Evolutionary conservation across 2,113 vertebrate species (phyloP), one percentile per base, ranked within the genome.

Genomic region (Emydocephalus ijimae): DNA sequence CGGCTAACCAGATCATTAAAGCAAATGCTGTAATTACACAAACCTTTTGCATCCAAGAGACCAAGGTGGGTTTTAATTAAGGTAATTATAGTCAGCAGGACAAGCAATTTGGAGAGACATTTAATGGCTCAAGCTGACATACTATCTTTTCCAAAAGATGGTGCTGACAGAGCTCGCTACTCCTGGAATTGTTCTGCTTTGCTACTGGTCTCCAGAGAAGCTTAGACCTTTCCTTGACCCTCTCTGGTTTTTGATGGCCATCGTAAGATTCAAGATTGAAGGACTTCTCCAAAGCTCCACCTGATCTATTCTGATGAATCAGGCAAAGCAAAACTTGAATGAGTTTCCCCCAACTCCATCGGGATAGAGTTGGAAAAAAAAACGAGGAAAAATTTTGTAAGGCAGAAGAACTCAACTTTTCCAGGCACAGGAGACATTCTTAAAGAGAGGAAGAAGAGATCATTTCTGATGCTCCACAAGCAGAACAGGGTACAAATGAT

Each of bases 51-150:
- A 93, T 87, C 94, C 92, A 93, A 96, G 93, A 89, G 92, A 96
- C 91, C 90, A 93, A 96, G 94, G 94, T 94, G 94, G 96, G 92
- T 95, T 97, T 96, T 96, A 96, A 96, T 95, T 96, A 96, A 96
- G 93, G 94, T 92, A 95, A 95, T 96, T 96, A 93, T 88, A 87
- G 95, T 92, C 96, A 94, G 96, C 91, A 94, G 94, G 96, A 97
- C 90, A 88, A 94, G 87, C 96, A 95, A 94, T 96, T 96, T 97
- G 87, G 93, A 92, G 87, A 95, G 90, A 29, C 94, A 94, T 96
- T 97, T 95, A 92, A 94, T 87, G 93, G 69, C 89, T 26, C 43
- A 92, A 20, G 64, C 50, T 95, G 91, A 85, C 29, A 92, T 45
- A 18, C 1, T 94, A 87, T n/a, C 12, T 94, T 88, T 95, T 95